Evolutionary conservation across 1,140 invertebrate species (phyloP), one percentile per base, ranked within the genome.

Genomic region (Matsumurasca onukii): DNA sequence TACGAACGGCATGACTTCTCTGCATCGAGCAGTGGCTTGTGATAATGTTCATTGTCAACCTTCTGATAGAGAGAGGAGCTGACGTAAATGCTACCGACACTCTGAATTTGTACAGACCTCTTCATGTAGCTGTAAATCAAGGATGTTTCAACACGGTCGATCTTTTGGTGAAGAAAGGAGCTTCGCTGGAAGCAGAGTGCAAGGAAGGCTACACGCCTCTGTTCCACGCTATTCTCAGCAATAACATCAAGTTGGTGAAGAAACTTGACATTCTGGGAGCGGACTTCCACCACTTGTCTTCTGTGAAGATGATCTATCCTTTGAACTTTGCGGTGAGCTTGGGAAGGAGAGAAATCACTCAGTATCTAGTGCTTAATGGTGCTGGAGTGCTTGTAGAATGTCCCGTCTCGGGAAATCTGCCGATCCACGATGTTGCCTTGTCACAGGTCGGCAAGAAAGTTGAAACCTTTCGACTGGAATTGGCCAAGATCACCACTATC

Each of bases 71-170:
- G 25, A 5, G 30, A 15, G 25, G n/a, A 59, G 55, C 25, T 59
- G 25, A 59, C 24, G 25, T 22, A 12, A 29, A 59, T n/a, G 25
- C 30, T 3, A 59, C 24, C 15, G 55, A 59, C 30, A 9, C 3
- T 13, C n/a, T 25, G 2, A 27, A 59, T 22, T 22, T 22, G 12
- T 59, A 27, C n/a, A 59, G 24, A 22, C 22, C 55, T 27, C 3
- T 59, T 9, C 55, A 59, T 27, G 30, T 59, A 3, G 55, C 55
- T 59, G 55, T 59, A 27, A 59, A 59, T 12, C 55, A 59, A 24
- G 30, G 24, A 27, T 27, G 2, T 9, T n/a, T 27, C 3, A n/a
- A 2, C 1, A 59, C 30, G 15, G 55, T 59, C 2, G 24, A 59
- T 9, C 22, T 59, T 9, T 59, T 59, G 24, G 55, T 27, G 9